A percentile compares a stretch with the other conserved stretches of the same genome.
phyloP scores from a whole-genome alignment of 1,140 invertebrate genomes.

The Wiebesia pumilae region DNA sequence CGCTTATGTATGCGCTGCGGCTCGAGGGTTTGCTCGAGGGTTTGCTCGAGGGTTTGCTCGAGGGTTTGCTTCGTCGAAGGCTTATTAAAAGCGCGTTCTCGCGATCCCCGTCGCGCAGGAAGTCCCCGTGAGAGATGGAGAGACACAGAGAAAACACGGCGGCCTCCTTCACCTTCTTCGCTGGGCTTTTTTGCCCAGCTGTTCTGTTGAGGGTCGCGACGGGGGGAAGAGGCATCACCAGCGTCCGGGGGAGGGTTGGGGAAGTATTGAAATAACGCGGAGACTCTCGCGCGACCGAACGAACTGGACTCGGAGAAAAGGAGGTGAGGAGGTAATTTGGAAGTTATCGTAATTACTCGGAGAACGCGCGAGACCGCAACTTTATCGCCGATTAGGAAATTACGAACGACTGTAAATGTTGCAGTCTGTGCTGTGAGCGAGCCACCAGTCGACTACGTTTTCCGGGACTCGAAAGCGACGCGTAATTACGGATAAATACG shows the following conservation, averaged over 20 bases:
- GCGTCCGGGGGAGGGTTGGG: neutral
- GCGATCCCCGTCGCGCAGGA: neutral
- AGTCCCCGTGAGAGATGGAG: no score
- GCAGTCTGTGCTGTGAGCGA: neutral
- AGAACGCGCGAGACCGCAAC: constrained; percentile 23
- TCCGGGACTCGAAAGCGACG: constrained; percentile 44
- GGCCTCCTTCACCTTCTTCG: neutral
- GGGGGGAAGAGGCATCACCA: neutral
- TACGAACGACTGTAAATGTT: constrained; percentile 21
- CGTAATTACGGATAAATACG: constrained; percentile 13
- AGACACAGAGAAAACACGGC: no score
- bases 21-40: neutral
- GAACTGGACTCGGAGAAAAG: constrained; percentile 5
- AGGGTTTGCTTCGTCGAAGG: neutral
- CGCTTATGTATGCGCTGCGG: neutral
- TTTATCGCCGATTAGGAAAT: constrained; percentile 40
- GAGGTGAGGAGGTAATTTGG: constrained; percentile 32
- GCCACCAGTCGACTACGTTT: neutral
- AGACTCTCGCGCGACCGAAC: neutral
- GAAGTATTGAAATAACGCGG: neutral
- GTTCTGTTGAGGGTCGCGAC: no score
- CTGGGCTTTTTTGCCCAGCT: neutral
- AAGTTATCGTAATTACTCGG: constrained; percentile 30
- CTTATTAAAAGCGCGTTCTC: neutral
- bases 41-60: no score